Evolutionary conservation across 2,113 vertebrate species (phyloP).

Genomic region (Amazona guildingii): DNA sequence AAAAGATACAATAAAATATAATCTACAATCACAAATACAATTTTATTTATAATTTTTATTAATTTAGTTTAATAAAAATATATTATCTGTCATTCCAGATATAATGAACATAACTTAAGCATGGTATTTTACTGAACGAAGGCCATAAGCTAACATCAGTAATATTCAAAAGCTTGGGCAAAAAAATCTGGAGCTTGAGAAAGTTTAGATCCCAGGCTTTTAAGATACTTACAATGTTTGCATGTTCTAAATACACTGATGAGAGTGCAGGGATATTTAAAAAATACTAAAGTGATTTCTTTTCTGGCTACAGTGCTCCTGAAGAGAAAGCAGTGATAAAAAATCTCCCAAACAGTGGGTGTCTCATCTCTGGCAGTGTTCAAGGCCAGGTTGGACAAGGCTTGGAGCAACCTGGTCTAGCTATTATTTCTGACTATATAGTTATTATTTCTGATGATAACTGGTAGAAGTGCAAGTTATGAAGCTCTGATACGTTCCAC

Average conservation of each 20-base stretch:
- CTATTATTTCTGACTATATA: neutral
- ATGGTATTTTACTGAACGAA: neutral
- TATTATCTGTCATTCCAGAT: neutral
- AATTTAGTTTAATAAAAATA: neutral
- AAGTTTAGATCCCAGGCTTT: neutral
- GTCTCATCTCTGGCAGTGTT: neutral
- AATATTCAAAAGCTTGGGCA: neutral
- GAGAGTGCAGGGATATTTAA: neutral
- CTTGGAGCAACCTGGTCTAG: neutral
- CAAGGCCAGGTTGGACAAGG: neutral
- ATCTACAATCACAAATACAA: neutral
- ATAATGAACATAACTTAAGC: neutral
- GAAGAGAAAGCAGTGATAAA: neutral
- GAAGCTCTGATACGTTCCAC: fast-evolving
- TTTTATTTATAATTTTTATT: neutral
- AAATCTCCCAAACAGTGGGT: neutral
- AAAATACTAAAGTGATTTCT: neutral
- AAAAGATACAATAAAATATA: neutral
- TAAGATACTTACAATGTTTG: neutral
- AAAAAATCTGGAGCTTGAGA: neutral
- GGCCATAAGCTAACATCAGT: fast-evolving
- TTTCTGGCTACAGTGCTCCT: neutral
- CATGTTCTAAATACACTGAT: neutral
- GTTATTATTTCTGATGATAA: neutral
- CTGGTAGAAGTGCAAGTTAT: neutral